phyloP scores from a whole-genome alignment of 2,888 invertebrate genomes.

The Apamea anceps region DNA sequence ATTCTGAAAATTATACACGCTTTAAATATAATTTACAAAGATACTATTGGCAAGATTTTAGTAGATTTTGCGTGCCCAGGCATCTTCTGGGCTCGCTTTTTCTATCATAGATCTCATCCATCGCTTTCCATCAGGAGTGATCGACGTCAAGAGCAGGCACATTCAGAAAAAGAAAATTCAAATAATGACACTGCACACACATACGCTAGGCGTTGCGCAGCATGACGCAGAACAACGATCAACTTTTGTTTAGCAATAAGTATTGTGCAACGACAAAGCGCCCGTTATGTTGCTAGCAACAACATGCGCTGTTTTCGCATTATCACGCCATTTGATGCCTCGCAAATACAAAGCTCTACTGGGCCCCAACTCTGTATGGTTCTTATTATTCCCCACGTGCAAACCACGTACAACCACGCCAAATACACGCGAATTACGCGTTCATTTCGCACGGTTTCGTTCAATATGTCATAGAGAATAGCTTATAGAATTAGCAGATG shows the following conservation, averaged over 20 bases:
- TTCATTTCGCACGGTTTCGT: too few relatives aligned
- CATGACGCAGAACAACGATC: background rate
- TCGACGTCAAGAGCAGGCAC: background rate
- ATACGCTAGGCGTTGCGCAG: background rate
- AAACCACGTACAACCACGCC: too few relatives aligned
- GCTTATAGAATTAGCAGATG: too few relatives aligned
- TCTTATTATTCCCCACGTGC: too few relatives aligned
- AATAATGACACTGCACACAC: background rate
- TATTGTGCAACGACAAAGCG: background rate
- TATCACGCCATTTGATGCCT: background rate
- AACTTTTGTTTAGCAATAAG: background rate
- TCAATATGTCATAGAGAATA: too few relatives aligned
- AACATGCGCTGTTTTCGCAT: background rate
- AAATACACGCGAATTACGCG: too few relatives aligned
- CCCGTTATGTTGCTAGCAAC: background rate
- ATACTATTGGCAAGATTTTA: background rate
- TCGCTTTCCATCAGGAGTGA: too few relatives aligned
- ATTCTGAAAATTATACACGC: slow-evolving; percentile 16
- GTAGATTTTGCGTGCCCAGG: background rate
- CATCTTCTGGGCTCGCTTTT: background rate
- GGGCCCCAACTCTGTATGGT: too few relatives aligned
- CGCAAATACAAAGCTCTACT: slow-evolving; percentile 1
- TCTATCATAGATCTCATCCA: too few relatives aligned
- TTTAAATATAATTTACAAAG: background rate
- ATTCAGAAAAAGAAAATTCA: background rate